Evolutionary conservation across 2,797 vertebrate genomes (phyloP).

Genomic region (Protosalanx chinensis): DNA sequence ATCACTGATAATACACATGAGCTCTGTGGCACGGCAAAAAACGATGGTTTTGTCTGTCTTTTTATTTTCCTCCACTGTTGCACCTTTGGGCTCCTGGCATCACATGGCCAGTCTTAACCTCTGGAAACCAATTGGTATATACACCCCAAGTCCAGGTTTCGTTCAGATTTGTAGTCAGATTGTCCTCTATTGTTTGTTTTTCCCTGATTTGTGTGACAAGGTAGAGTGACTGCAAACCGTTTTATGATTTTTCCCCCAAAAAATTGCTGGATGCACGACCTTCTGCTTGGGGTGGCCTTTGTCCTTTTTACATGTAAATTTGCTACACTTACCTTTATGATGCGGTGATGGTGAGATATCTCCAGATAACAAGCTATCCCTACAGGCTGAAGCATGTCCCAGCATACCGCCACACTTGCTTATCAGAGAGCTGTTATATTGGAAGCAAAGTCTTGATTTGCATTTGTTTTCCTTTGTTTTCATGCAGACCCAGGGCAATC

Average conservation of each 20-base stretch:
- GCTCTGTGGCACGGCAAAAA: conserved; percentile 46
- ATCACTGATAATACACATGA: conserved; percentile 49
- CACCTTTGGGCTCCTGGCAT: neutral
- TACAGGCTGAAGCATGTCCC: neutral
- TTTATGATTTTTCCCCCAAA: neutral
- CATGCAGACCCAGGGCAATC: neutral
- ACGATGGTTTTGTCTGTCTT: conserved; percentile 9
- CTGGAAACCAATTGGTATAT: conserved; percentile 11
- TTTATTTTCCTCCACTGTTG: neutral
- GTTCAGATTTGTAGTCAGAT: conserved; percentile 32
- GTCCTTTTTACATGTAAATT: neutral
- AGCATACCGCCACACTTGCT: neutral
- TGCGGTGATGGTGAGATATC: conserved; percentile 11
- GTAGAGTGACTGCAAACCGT: conserved; percentile 1
- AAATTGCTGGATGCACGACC: neutral
- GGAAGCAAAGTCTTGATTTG: conserved; percentile 5
- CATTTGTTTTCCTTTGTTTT: conserved; percentile 13
- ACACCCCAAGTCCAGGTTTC: conserved; percentile 23
- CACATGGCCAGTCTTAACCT: conserved; percentile 40
- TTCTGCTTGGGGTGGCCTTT: neutral
- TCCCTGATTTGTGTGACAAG: neutral
- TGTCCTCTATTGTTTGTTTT: neutral
- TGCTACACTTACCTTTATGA: neutral
- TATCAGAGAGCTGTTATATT: neutral
- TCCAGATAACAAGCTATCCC: conserved; percentile 6